Percentiles rank a stretch among this genome's conserved stretches.
These are phyloP conservation scores for Illadopsis cleaveri DNA, from an alignment of 2,113 vertebrate species.

Conservation along the genomic window DNA sequence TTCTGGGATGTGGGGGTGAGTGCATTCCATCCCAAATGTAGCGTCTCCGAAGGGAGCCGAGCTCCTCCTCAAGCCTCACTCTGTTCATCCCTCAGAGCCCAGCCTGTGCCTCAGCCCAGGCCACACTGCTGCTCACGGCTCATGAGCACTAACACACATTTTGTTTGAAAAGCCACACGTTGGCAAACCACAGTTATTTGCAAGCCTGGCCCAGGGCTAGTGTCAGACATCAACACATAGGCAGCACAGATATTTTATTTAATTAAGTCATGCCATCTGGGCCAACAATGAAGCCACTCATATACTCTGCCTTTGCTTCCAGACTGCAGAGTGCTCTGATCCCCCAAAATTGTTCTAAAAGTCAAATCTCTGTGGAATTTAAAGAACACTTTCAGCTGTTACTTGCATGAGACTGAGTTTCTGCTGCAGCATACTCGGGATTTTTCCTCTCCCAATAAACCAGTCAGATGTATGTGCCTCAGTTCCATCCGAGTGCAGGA, in stretches of 20 bases:
- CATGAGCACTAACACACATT: not conserved
- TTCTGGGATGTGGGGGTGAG: not conserved
- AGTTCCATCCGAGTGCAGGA: conserved; percentile 10
- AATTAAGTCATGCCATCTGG: conserved; percentile 60
- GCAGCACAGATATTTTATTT: conserved; percentile 60
- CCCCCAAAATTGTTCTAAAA: conserved; percentile 17
- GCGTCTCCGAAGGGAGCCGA: not conserved
- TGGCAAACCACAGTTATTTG: conserved; percentile 68
- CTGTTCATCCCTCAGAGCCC: conserved; percentile 22
- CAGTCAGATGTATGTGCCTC: conserved; percentile 27
- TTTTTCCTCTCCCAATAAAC: conserved; percentile 57
- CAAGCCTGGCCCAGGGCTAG: conserved; percentile 54
- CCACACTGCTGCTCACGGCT: not conserved
- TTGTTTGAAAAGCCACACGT: conserved; percentile 60
- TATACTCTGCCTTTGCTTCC: not conserved
- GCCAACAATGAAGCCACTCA: conserved; percentile 58
- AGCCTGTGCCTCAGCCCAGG: conserved; percentile 32
- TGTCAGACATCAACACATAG: conserved; percentile 57
- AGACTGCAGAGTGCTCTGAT: not conserved
- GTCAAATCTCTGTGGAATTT: not conserved
- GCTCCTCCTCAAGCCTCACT: not conserved
- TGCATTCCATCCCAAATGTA: not conserved
- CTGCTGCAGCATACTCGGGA: not conserved
- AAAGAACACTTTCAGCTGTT: conserved; percentile 45
- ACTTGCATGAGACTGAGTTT: conserved; percentile 27